phyloP scores from a whole-genome alignment of 1,140 invertebrate species.

The Drosophila insularis region DNA sequence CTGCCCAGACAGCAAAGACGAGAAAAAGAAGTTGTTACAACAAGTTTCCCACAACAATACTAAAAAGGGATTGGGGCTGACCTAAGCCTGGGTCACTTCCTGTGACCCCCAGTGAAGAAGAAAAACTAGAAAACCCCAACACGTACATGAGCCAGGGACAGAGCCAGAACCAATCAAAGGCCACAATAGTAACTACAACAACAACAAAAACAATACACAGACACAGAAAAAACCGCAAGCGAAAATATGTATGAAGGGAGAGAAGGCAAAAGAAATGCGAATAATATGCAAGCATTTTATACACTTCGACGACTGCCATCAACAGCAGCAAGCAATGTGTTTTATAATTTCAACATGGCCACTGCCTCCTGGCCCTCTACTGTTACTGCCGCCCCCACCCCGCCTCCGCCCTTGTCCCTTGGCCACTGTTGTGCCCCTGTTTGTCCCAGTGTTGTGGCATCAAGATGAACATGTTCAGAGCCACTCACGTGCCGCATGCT shows the following conservation, averaged over 20 bases:
- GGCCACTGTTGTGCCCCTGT: background rate
- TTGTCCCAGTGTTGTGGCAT: slow-evolving; percentile 10
- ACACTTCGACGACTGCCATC: slow-evolving; percentile 51
- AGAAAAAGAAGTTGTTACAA: slow-evolving; percentile 30
- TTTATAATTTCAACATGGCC: slow-evolving; percentile 63
- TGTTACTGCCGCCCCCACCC: background rate
- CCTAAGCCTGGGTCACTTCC: slow-evolving; percentile 47
- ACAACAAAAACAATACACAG: slow-evolving; percentile 36
- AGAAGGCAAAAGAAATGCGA: slow-evolving; percentile 43
- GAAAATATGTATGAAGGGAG: slow-evolving; percentile 8
- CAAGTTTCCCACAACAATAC: slow-evolving; percentile 54
- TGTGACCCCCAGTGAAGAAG: slow-evolving; percentile 42
- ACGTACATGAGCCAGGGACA: slow-evolving; percentile 35
- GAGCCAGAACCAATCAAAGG: slow-evolving; percentile 59
- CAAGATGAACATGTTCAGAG: slow-evolving; percentile 66
- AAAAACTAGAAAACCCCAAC: slow-evolving; percentile 41
- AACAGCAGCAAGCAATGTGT: slow-evolving; percentile 26
- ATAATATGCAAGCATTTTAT: slow-evolving; percentile 74
- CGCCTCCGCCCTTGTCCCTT: background rate
- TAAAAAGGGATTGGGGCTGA: background rate
- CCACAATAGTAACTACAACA: slow-evolving; percentile 32
- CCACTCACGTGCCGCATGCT: slow-evolving; percentile 75
- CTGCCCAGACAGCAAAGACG: slow-evolving; percentile 9
- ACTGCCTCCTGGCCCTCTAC: slow-evolving; percentile 9
- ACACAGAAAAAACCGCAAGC: slow-evolving; percentile 1